These are phyloP conservation scores for Melanotaenia boesemani DNA, from an alignment of 2,797 vertebrate species.

Conservation along the genomic window DNA sequence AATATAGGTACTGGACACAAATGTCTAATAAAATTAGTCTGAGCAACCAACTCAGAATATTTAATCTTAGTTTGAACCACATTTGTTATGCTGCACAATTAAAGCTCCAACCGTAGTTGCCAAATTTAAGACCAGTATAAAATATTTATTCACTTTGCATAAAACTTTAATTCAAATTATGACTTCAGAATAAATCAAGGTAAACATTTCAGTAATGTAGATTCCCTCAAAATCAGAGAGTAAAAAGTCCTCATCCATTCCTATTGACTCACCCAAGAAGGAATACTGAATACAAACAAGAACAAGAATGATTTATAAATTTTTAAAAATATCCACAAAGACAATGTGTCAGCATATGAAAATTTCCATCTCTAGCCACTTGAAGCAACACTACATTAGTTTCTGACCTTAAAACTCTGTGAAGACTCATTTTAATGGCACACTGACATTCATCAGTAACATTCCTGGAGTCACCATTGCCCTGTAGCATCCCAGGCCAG, in stretches of 20 bases:
- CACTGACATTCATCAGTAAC: too few species aligned
- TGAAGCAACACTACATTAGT: too few species aligned
- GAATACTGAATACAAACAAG: background rate
- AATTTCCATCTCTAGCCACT: background rate
- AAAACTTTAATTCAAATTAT: background rate
- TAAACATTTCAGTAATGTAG: background rate
- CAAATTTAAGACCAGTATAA: background rate
- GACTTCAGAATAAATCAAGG: background rate
- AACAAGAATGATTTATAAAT: background rate
- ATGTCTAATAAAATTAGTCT: background rate
- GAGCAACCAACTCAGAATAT: background rate
- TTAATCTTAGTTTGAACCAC: background rate
- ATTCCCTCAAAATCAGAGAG: background rate
- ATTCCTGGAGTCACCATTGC: too few species aligned
- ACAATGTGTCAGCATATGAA: background rate
- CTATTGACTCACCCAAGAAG: background rate
- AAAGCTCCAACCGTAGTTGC: background rate
- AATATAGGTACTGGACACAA: background rate
- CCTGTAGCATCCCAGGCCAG: too few species aligned
- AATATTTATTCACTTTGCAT: background rate
- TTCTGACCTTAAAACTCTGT: too few species aligned
- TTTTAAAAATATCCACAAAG: background rate
- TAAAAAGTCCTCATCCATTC: background rate
- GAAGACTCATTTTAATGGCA: too few species aligned
- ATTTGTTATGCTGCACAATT: background rate